Conservation (phyloP, 2,888 invertebrate genomes). For the Spialia ferax region DNA sequence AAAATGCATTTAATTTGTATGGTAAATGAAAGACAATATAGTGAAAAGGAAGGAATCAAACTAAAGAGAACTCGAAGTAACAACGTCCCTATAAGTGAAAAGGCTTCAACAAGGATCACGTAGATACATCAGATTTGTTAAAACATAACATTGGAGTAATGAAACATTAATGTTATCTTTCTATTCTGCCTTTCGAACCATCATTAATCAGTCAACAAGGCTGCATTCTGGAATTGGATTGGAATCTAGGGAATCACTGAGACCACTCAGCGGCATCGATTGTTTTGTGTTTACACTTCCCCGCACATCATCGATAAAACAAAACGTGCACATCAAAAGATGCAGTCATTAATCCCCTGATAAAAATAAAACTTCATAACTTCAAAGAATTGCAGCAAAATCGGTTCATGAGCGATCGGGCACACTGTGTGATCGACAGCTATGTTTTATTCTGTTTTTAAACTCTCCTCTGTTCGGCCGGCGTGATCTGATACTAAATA, state of each 20-base stretch:
- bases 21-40: neutral
- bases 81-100: no score
- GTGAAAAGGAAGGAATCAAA: neutral
- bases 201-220: constrained; percentile 1
- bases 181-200: neutral
- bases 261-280: constrained; percentile 23
- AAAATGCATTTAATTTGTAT: constrained; percentile 10
- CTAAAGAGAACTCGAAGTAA: no score
- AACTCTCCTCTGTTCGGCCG: constrained; percentile 46
- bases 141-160: no score
- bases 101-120: no score
- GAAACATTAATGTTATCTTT: no score
- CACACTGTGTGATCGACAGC: constrained; percentile 41
- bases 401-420: constrained; percentile 45
- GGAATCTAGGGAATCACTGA: constrained; percentile 4
- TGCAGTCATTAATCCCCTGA: constrained; percentile 21
- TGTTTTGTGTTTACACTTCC: constrained; percentile 6
- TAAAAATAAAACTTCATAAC: constrained; percentile 38
- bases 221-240: constrained; percentile 2
- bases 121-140: no score
- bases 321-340: constrained; percentile 36
- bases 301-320: constrained; percentile 17
- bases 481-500: constrained; percentile 59
- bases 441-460: constrained; percentile 57
- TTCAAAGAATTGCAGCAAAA: constrained; percentile 47